Base-by-base conservation (phyloP, 1,140 invertebrate species). In the Trichonephila inaurata region DNA sequence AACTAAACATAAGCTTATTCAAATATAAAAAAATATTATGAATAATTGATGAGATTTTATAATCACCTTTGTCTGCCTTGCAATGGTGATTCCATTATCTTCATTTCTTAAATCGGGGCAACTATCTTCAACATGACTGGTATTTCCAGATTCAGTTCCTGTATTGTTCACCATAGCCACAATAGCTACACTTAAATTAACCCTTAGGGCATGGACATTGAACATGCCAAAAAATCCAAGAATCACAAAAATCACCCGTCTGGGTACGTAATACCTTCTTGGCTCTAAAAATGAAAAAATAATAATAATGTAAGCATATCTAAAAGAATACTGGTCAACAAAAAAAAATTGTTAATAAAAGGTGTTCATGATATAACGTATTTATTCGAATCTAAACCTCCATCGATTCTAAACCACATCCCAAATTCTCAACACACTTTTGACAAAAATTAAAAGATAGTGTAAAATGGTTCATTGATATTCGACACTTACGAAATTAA, bases 161-260 rank as follows among this genome's bases (percentile, higher is more conserved):
- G 96, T 95, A 95, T 96, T 96, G 89, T 97, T 97, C 95, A 99
- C 98, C 98, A 99, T 99, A 18, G 98, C 98, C 83, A 99, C 98
- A 95, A 99, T 99, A 19, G 98, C 98, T 58, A 99, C 98, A 5
- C 98, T 99, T 97, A 99, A 98, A 95, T 99, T 99, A n/a, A 98
- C 99, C 89, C 98, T 96, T 98, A 99, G 98, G 89, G 98, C 97
- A 96, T 99, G 99, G 0, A 98, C 98, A 95, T 98, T 98, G 66
- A 98, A 98, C 97, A 98, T 98, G 44, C 98, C 98, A 95, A 98
- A 96, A 96, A 99, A 99, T 90, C 98, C 97, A 97, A 99, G 97
- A 95, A 99, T 97, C 12, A 98, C 98, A 90, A 98, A 97, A 94
- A 98, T 96, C 95, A 98, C 98, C 87, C 98, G 96, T 24, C 94